phyloP scores from a whole-genome alignment of 2,113 vertebrate species.

The Ptyas mucosa region DNA sequence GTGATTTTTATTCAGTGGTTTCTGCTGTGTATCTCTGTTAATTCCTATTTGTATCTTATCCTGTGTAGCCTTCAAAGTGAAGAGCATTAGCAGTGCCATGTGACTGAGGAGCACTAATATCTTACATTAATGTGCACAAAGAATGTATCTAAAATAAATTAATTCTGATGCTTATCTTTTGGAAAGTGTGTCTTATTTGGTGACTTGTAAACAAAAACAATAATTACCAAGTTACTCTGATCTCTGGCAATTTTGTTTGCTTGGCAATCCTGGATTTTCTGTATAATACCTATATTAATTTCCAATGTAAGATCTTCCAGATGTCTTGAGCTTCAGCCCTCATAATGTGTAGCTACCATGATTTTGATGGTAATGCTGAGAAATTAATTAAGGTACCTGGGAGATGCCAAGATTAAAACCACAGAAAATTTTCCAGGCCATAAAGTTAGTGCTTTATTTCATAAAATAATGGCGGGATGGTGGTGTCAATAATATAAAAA shows the following conservation, averaged over 20 bases:
- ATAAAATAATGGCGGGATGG: not conserved
- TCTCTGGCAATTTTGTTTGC: not conserved
- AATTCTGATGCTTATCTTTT: not conserved
- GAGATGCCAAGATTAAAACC: not conserved
- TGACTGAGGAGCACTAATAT: conserved; percentile 30
- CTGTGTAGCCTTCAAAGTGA: conserved; percentile 34
- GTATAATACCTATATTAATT: not conserved
- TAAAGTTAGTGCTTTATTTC: not conserved
- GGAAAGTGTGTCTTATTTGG: conserved; percentile 15
- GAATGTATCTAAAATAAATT: conserved; percentile 38
- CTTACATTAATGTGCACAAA: conserved; percentile 24
- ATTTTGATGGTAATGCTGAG: not conserved
- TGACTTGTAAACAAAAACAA: not conserved
- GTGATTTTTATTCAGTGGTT: conserved; percentile 17
- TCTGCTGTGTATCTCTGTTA: conserved; percentile 13
- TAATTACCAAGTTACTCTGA: not conserved
- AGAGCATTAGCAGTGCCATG: conserved; percentile 41
- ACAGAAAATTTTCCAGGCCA: not conserved
- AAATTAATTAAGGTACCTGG: not conserved
- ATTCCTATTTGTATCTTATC: conserved; percentile 20
- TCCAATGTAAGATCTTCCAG: not conserved
- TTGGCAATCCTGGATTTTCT: not conserved
- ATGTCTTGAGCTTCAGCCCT: not conserved
- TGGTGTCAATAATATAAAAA: not conserved
- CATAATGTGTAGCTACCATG: not conserved